These are phyloP conservation scores for Chrysocyon brachyurus DNA, from an alignment of 2,797 vertebrate species.

Conservation along the genomic window DNA sequence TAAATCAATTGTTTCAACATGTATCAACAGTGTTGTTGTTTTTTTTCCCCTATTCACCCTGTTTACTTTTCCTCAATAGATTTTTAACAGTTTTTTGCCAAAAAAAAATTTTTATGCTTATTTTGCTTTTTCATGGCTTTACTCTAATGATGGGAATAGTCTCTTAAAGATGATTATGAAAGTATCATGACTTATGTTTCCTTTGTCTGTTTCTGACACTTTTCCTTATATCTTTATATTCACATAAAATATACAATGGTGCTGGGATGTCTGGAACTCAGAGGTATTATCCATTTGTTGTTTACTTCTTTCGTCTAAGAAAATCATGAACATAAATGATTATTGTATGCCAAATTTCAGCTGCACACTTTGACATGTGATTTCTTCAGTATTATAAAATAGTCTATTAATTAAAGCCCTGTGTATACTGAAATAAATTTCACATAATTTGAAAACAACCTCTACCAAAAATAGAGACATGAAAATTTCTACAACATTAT, in stretches of 20 bases:
- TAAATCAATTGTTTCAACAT: background rate
- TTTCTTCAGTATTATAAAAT: conserved; percentile 31
- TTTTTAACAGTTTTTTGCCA: background rate
- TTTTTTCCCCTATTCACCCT: background rate
- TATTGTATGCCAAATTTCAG: background rate
- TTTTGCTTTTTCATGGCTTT: background rate
- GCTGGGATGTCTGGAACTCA: background rate
- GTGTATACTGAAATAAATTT: background rate
- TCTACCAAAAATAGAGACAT: background rate
- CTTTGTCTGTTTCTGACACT: background rate
- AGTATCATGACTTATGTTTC: background rate
- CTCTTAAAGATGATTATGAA: background rate
- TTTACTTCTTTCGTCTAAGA: background rate
- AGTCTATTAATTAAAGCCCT: background rate
- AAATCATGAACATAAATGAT: background rate
- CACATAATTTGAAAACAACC: conserved; percentile 35
- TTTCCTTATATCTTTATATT: background rate
- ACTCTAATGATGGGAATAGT: background rate
- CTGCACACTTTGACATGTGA: background rate
- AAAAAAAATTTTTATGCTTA: background rate
- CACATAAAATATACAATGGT: background rate
- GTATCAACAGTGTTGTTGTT: background rate
- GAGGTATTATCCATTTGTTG: background rate
- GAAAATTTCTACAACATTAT: background rate
- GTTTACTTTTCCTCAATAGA: background rate